Base-by-base conservation (phyloP, 2,113 vertebrate genomes). In the Coptodon rendalli region DNA sequence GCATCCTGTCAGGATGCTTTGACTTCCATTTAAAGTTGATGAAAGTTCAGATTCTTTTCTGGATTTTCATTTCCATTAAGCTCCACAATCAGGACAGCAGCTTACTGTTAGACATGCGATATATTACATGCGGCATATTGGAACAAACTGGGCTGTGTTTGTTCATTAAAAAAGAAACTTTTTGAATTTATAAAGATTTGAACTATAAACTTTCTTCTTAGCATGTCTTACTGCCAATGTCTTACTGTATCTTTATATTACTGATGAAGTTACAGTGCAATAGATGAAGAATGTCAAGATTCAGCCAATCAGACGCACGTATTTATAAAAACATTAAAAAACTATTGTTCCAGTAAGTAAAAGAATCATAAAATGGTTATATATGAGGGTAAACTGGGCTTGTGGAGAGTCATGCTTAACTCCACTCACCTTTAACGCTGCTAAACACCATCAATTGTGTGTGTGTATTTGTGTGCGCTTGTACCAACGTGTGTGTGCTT, bases 401-500 rank as follows among this genome's bases (percentile, higher is more conserved):
- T 59, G 83, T 81, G 84, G 87, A 87, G 78, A 88, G 29, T 90
- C 87, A 86, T 85, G 88, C 89, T 83, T 91, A 85, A 89, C 81
- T 79, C 52, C 61, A 85, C 76, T 85, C 76, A 29, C 53, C 66
- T 88, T 52, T 83, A 86, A 89, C 86, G 13, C 43, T 79, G 79
- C 83, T 83, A 22, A 68, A 73, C 81, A 24, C 66, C 78, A 84
- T 45, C 61, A 5, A 82, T 40, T 9, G 56, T 89, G 85, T 89
- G 81, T 59, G 45, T 59, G 56, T 59, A 19, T 9, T 53, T 59
- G 19, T 34, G 36, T 16, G 63, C 3, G 6, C 59, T 36, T 78
- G 27, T 82, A 36, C 9, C 16, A 40, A 80, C 83, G 53, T 86
- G 84, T 79, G 78, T 71, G 82, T 76, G 54, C 0, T 61, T 59